Evolutionary conservation across 2,888 invertebrate species (phyloP), one percentile per base, ranked within the genome.

Genomic region (Drosophila subsilvestris): DNA sequence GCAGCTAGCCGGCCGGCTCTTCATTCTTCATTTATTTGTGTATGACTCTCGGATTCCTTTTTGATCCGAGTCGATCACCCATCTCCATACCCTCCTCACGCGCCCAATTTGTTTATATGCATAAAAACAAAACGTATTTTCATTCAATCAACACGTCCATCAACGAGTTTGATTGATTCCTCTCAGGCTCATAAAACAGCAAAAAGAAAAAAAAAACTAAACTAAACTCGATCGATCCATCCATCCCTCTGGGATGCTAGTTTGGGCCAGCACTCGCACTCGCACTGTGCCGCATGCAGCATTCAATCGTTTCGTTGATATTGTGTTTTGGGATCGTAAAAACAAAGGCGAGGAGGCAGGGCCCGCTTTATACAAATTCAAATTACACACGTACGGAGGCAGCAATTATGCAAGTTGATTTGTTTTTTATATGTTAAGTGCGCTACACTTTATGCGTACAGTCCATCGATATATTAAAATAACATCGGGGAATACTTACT

Each of bases 111-210:
- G 84, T 84, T 84, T 87, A 84, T 82, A 87, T 87, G 87, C 87
- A 87, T 79, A 84, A 84, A 87, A 84, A 87, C 78, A 85, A 82
- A 79, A 75, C 79, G 86, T 85, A 85, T 88, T 88, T 88, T 81
- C 88, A 88, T 89, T 85, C 89, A 90, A 89, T 89, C 89, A 90
- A 89, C 88, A 87, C 89, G 89, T 89, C 89, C 87, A 89, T 89
- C 89, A 89, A 79, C 81, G 83, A 73, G 76, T 88, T 88, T 90
- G 90, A 90, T 90, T 90, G 90, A 90, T 90, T 89, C 89, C 90
- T 89, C 83, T 79, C 69, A 75, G 89, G 86, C 76, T 86, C 86
- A 86, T 86, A 86, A 86, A 86, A 87, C 47, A 25, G 25, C 43
- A 70, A 47, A 61, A 32, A 49, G 25, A 61, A 61, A 60, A 22